A percentile compares a stretch with the other conserved stretches of the same genome.
These are phyloP conservation scores for Marmota monax DNA, from an alignment of 2,113 vertebrate genomes.

Conservation along the genomic window DNA sequence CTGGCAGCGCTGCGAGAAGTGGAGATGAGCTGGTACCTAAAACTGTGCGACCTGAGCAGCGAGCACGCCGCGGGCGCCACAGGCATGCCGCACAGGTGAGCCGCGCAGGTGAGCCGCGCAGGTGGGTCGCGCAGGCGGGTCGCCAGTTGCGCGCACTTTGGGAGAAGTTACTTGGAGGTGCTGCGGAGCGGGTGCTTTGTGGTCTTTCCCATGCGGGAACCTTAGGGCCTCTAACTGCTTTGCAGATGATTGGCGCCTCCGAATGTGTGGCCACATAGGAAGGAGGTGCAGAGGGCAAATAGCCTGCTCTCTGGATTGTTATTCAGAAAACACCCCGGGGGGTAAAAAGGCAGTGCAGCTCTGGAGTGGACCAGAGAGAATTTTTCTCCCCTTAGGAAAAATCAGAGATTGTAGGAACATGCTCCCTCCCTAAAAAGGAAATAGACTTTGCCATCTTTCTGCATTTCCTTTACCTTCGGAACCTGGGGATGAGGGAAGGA, in stretches of 20 bases:
- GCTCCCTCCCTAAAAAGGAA: background rate
- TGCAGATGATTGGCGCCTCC: background rate
- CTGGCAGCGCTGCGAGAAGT: conserved; percentile 91
- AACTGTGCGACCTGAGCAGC: conserved; percentile 91
- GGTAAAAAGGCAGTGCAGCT: background rate
- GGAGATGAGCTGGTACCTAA: conserved; percentile 96
- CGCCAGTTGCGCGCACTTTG: no score
- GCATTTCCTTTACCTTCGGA: background rate
- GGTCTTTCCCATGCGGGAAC: background rate
- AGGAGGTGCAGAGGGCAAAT: background rate
- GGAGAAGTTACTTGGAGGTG: background rate
- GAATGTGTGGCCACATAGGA: background rate
- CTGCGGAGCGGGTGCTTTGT: background rate
- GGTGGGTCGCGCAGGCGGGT: no score
- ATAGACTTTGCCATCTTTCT: background rate
- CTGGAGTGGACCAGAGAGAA: background rate
- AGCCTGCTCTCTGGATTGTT: background rate
- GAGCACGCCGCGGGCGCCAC: conserved; percentile 92
- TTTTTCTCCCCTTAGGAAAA: background rate
- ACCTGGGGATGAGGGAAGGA: background rate
- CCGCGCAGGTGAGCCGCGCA: background rate
- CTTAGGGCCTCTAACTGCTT: background rate
- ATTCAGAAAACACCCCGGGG: background rate
- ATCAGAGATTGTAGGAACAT: background rate
- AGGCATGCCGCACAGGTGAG: conserved; percentile 97